phyloP scores from a whole-genome alignment of 1,140 invertebrate species.

The Gryllus bimaculatus region DNA sequence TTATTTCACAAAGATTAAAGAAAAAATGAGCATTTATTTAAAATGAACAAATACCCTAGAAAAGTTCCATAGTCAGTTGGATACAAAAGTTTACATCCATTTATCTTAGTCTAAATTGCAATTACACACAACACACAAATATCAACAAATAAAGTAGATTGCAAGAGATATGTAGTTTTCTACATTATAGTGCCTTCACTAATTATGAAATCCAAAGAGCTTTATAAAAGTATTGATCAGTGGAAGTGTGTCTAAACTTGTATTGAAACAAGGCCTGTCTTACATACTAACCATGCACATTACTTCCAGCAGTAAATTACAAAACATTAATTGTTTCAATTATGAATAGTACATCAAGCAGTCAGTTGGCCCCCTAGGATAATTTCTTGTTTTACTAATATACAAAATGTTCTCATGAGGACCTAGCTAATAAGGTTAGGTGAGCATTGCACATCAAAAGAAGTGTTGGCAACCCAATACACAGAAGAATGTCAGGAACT shows the following conservation, averaged over 20 bases:
- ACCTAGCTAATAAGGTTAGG: not conserved
- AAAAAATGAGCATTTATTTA: not conserved
- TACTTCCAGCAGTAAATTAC: not conserved
- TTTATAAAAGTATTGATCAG: not conserved
- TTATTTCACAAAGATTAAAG: too few relatives aligned
- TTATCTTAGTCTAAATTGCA: not conserved
- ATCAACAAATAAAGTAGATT: not conserved
- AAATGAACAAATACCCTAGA: not conserved
- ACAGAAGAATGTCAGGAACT: not conserved
- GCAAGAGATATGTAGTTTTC: not conserved
- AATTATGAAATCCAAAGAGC: not conserved
- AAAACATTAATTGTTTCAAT: not conserved
- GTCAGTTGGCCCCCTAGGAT: not conserved
- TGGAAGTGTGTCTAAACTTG: not conserved
- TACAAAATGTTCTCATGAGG: not conserved
- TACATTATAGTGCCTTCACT: not conserved
- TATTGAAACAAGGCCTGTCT: not conserved
- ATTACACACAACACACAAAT: slow-evolving; percentile 1
- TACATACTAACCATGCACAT: not conserved
- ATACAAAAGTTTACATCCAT: not conserved
- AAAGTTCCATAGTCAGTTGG: not conserved
- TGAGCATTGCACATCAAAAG: not conserved
- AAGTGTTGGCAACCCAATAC: too few relatives aligned
- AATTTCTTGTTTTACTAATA: not conserved
- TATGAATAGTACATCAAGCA: not conserved